phyloP scores from a whole-genome alignment of 2,888 invertebrate species.

The Melipona bicolor region DNA sequence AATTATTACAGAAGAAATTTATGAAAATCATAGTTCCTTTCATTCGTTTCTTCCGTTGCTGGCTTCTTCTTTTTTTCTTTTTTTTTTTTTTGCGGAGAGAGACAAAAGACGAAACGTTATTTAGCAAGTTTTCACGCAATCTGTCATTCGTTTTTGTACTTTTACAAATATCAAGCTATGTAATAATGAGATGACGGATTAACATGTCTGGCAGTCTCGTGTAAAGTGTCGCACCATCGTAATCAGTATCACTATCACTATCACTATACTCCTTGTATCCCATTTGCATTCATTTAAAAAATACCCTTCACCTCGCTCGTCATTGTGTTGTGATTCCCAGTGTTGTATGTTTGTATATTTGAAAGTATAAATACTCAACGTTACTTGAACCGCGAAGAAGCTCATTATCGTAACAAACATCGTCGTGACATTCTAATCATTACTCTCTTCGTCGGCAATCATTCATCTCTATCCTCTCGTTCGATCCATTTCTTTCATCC shows the following conservation, averaged over 20 bases:
- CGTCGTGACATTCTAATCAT: slow-evolving; percentile 63
- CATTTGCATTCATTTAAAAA: slow-evolving; percentile 64
- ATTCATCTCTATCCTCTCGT: slow-evolving; percentile 22
- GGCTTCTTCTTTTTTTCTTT: not conserved
- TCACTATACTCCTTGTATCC: slow-evolving; percentile 63
- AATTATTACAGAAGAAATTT: too few species aligned
- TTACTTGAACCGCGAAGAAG: slow-evolving; percentile 74
- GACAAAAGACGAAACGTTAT: not conserved
- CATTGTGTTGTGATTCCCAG: slow-evolving; percentile 80
- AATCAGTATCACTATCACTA: slow-evolving; percentile 68
- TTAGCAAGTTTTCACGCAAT: slow-evolving; percentile 43
- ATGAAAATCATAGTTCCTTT: not conserved
- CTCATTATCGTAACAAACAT: slow-evolving; percentile 52
- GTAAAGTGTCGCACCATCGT: slow-evolving; percentile 67
- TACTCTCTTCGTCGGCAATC: slow-evolving; percentile 60
- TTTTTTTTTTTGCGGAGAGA: too few species aligned
- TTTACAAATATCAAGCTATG: not conserved
- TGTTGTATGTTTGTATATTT: slow-evolving; percentile 83
- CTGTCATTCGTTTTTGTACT: not conserved
- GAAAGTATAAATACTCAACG: slow-evolving; percentile 84
- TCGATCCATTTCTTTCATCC: slow-evolving; percentile 2
- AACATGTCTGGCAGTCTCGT: slow-evolving; percentile 67
- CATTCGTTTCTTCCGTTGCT: not conserved
- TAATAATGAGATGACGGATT: slow-evolving; percentile 54
- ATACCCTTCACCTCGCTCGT: slow-evolving; percentile 66